A percentile compares a stretch with the other conserved stretches of the same genome.
phyloP scores from a whole-genome alignment of 1,140 invertebrate genomes.

The Apis florea region DNA sequence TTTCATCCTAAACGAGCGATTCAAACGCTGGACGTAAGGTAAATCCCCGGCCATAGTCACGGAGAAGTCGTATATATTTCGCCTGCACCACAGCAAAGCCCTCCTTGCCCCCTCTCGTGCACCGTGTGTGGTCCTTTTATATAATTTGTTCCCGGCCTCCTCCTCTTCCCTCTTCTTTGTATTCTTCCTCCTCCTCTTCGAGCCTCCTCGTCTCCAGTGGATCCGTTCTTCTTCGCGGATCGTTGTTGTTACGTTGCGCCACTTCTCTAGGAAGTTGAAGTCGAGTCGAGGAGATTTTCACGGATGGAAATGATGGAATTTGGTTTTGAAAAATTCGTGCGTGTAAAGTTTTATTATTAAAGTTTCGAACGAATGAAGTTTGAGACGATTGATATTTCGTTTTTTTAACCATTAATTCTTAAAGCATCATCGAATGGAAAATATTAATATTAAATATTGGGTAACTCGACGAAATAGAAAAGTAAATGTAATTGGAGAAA shows the following conservation, averaged over 20 bases:
- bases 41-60: constrained; percentile 73
- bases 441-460: no score
- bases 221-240: constrained; percentile 19
- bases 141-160: constrained; percentile 69
- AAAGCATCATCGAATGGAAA: no score
- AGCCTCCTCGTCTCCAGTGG: background rate
- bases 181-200: constrained; percentile 1
- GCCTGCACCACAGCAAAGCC: constrained; percentile 61
- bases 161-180: constrained; percentile 17
- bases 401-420: no score
- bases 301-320: background rate
- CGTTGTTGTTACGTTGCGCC: constrained; percentile 49
- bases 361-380: no score
- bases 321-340: no score
- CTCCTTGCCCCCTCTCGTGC: constrained; percentile 58
- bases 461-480: no score
- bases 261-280: constrained; percentile 16
- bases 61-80: constrained; percentile 73
- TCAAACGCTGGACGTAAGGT: constrained; percentile 71
- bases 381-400: background rate
- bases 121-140: constrained; percentile 75
- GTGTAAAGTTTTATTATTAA: no score
- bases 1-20: constrained; percentile 77
- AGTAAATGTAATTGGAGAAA: no score
- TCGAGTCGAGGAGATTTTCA: background rate